Evolutionary conservation across 1,140 invertebrate genomes (phyloP).

Genomic region (Cecropterus lyciades): DNA sequence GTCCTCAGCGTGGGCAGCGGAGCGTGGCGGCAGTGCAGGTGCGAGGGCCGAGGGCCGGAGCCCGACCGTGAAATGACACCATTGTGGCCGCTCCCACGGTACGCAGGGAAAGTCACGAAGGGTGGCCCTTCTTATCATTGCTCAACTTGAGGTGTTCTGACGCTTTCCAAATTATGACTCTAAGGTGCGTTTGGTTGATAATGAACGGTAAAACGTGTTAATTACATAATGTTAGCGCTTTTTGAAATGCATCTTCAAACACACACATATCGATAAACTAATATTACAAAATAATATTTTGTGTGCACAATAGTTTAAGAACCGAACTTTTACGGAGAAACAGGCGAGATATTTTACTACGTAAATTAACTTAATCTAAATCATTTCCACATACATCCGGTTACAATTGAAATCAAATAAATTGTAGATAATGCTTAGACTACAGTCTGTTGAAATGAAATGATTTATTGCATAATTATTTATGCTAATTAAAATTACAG

Average conservation of each 20-base stretch:
- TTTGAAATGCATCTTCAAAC: background rate
- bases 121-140: slow-evolving; percentile 18
- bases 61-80: slow-evolving; percentile 38
- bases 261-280: too few relatives aligned
- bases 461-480: too few relatives aligned
- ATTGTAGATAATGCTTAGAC: too few relatives aligned
- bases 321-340: too few relatives aligned
- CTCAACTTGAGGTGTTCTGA: background rate
- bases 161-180: background rate
- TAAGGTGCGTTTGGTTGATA: background rate
- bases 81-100: slow-evolving; percentile 47
- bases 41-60: slow-evolving; percentile 40
- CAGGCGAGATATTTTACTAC: too few relatives aligned
- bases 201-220: background rate
- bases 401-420: too few relatives aligned
- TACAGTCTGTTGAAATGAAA: too few relatives aligned
- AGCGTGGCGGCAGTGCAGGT: slow-evolving; percentile 43
- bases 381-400: too few relatives aligned
- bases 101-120: slow-evolving; percentile 1
- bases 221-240: background rate
- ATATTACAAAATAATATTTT: too few relatives aligned
- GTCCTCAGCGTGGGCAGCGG: slow-evolving; percentile 23
- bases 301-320: too few relatives aligned
- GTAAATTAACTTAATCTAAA: too few relatives aligned
- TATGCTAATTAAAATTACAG: too few relatives aligned